phyloP scores from a whole-genome alignment of 2,113 vertebrate genomes.

The Megaceryle torquata region DNA sequence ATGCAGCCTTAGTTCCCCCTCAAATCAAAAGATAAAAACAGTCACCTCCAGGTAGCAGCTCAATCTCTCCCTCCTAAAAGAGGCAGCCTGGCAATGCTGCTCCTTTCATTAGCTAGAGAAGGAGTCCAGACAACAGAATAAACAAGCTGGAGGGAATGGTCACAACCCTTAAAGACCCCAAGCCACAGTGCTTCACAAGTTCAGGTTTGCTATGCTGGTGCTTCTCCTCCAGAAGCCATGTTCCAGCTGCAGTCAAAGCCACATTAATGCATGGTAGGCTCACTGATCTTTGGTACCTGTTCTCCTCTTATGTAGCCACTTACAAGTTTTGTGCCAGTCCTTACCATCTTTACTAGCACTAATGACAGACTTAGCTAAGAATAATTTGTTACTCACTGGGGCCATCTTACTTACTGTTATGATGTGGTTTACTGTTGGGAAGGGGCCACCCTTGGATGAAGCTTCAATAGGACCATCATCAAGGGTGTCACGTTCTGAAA shows the following conservation, averaged over 20 bases:
- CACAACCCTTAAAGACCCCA: neutral
- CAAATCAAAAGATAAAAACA: neutral
- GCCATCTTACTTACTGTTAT: slow-evolving; percentile 73
- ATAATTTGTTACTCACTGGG: neutral
- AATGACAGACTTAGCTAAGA: neutral
- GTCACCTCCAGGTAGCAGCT: neutral
- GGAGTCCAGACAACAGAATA: neutral
- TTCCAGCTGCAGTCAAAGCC: neutral
- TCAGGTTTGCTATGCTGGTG: neutral
- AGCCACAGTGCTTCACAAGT: neutral
- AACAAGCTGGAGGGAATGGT: neutral
- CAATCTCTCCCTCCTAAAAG: neutral
- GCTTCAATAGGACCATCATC: slow-evolving; percentile 39
- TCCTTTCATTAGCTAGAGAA: neutral
- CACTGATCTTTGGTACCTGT: neutral
- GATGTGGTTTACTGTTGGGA: slow-evolving; percentile 59
- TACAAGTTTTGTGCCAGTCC: neutral
- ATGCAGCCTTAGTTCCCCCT: neutral
- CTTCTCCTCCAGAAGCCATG: neutral
- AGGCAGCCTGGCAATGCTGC: neutral
- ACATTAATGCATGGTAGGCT: neutral
- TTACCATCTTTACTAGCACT: neutral
- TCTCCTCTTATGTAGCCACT: neutral
- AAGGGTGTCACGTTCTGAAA: neutral
- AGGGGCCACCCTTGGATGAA: slow-evolving; percentile 46